Evolutionary conservation across 2,797 vertebrate species (phyloP).

Genomic region (Hyperoplus immaculatus): DNA sequence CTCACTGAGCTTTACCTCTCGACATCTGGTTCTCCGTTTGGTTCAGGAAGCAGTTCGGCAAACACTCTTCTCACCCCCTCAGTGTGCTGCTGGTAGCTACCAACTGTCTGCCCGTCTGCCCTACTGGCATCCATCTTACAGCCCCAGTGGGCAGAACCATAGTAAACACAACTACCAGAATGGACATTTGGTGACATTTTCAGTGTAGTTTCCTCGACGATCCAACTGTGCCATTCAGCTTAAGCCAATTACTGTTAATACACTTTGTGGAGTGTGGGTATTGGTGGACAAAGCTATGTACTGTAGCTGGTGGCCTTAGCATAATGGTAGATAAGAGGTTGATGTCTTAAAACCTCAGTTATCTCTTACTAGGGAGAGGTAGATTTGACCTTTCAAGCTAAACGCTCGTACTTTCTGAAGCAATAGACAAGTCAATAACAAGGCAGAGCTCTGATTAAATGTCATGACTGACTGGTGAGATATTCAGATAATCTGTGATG

Average conservation of each 20-base stretch:
- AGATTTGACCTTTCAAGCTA: background rate
- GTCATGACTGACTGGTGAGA: background rate
- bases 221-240: constrained; percentile 58
- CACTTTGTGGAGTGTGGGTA: constrained; percentile 6
- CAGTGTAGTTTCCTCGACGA: background rate
- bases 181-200: constrained; percentile 26
- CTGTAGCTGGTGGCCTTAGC: background rate
- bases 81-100: constrained; percentile 51
- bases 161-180: constrained; percentile 34
- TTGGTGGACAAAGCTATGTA: background rate
- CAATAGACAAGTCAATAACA: background rate
- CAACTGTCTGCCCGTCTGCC: constrained; percentile 77
- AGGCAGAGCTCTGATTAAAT: background rate
- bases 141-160: constrained; percentile 4
- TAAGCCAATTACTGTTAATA: constrained; percentile 34
- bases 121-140: constrained; percentile 57
- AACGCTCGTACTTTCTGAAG: background rate
- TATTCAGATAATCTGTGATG: background rate
- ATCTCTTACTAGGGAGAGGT: background rate
- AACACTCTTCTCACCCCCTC: constrained; percentile 36
- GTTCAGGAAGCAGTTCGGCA: constrained; percentile 60
- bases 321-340: background rate
- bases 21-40: constrained; percentile 65
- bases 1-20: constrained; percentile 48
- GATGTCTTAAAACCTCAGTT: background rate